Conservation (phyloP, 2,113 vertebrate genomes). For the Atrichornis clamosus region DNA sequence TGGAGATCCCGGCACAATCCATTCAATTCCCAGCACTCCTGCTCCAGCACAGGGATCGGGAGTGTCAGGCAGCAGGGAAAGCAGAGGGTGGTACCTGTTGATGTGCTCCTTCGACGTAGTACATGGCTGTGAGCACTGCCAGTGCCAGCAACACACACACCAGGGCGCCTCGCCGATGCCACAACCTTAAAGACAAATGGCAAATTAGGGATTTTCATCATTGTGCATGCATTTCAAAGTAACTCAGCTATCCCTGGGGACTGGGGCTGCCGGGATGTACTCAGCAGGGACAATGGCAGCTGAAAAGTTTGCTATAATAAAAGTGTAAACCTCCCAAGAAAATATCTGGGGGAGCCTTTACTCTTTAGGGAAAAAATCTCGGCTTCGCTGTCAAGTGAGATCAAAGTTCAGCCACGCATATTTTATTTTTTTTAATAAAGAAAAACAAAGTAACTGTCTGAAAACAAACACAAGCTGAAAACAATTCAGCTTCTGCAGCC, state of each 20-base stretch:
- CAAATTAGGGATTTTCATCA: constrained; percentile 14
- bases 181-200: constrained; percentile 81
- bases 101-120: constrained; percentile 91
- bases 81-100: constrained; percentile 80
- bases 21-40: background rate
- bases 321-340: background rate
- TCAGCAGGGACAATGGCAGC: background rate
- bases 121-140: constrained; percentile 81
- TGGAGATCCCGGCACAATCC: background rate
- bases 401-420: background rate
- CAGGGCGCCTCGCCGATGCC: constrained; percentile 84
- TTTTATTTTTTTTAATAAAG: background rate
- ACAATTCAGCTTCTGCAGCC: background rate
- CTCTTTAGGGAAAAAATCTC: background rate
- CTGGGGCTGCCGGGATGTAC: background rate
- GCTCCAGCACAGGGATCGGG: background rate
- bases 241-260: background rate
- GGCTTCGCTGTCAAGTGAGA: background rate
- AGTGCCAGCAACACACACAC: constrained; percentile 79
- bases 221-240: background rate
- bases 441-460: background rate
- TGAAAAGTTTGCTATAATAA: background rate
- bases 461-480: constrained; percentile 4
- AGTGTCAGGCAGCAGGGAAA: background rate
- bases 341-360: background rate